Evolutionary conservation across 2,797 vertebrate species (phyloP), one percentile per base, ranked within the genome.

Genomic region (Crenichthys baileyi): DNA sequence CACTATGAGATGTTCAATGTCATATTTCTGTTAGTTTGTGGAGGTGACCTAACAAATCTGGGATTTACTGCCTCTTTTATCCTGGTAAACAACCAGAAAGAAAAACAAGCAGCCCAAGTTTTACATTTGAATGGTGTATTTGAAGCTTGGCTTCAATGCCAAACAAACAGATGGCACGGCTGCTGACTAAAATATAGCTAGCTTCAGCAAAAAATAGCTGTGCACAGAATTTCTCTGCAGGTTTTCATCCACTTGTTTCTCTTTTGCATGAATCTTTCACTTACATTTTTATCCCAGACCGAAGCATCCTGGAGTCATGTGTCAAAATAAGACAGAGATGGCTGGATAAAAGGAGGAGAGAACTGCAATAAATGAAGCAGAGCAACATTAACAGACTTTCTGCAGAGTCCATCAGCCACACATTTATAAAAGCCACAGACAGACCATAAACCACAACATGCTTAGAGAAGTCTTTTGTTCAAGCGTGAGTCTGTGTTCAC

Each of bases 401-500:
- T 46, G 24, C 22, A 26, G 12, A 70, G 22, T 7, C 24, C 65
- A 68, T 44, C 65, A 68, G 41, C 24, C 2, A 70, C 24, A 70
- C 15, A 13, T 41, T 68, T 41, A 22, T 12, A 75, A 22, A 78
- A 39, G 22, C 29, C 29, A 55, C 78, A 48, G 72, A 63, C 22
- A 71, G 75, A 71, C 48, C 22, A 31, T 60, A 63, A 74, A 75
- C 53, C 5, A 55, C 79, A 41, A 79, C 60, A 87, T 8, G 53
- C 26, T 29, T 44, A 76, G 55, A 75, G 67, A 31, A 16, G 7
- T 31, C 50, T 70, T 73, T 86, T 79, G 67, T 75, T 72, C 7
- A 3, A 70, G 41, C 13, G 51, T 58, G 71, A 75, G 79, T 81
- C 74, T 79, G 58, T 44, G 73, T 82, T 88, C 70, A 80, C 0